A percentile compares a stretch with the other conserved stretches of the same genome.
Conservation (phyloP, 2,888 invertebrate genomes). For the Sinohyriopsis cumingii region DNA sequence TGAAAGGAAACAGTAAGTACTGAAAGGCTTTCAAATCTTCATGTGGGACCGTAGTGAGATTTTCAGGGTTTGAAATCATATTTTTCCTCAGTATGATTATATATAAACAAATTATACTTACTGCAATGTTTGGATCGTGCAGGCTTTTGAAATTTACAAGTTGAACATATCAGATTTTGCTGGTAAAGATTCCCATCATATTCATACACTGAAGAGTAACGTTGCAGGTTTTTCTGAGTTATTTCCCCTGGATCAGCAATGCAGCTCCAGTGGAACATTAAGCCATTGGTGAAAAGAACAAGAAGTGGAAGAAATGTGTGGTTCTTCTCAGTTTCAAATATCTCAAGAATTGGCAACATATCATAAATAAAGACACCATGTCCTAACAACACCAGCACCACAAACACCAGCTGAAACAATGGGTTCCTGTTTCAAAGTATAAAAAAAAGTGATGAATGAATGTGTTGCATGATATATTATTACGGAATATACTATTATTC, state of each 20-base stretch:
- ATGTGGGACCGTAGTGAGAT: too few species aligned
- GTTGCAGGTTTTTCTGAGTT: conserved; percentile 42
- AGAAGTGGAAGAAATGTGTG: conserved; percentile 59
- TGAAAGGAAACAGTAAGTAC: too few species aligned
- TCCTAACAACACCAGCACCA: conserved; percentile 50
- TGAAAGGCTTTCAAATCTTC: too few species aligned
- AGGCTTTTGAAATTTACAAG: conserved; percentile 62
- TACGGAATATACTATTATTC: not conserved
- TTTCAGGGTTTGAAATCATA: too few species aligned
- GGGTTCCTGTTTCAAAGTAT: conserved; percentile 55
- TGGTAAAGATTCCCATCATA: conserved; percentile 60
- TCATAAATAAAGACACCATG: conserved; percentile 60
- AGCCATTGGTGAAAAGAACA: conserved; percentile 51
- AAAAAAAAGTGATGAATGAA: conserved; percentile 1
- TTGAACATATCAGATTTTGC: conserved; percentile 47
- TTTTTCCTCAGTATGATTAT: too few species aligned
- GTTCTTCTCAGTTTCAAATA: conserved; percentile 54
- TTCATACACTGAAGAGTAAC: conserved; percentile 46
- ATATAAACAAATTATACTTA: conserved; percentile 42
- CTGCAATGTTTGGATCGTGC: conserved; percentile 70
- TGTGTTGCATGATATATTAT: not conserved
- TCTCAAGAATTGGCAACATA: conserved; percentile 59
- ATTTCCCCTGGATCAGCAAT: conserved; percentile 63
- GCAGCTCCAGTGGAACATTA: conserved; percentile 59
- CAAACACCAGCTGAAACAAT: conserved; percentile 62